Conservation (phyloP, 2,888 invertebrate genomes). For the Maniola hyperantus region DNA sequence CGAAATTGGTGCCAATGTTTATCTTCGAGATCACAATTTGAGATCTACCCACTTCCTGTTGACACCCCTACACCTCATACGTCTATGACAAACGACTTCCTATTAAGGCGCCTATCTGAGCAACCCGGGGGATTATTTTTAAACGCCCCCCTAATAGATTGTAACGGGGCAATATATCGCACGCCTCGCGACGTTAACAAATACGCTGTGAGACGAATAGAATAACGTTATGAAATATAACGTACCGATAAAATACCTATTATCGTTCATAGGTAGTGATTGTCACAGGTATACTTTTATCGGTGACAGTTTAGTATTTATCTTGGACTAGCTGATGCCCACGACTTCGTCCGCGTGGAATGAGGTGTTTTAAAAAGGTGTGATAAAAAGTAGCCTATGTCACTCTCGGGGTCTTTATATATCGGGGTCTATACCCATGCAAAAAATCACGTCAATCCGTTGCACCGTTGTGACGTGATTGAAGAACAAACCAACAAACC, state of each 20-base stretch:
- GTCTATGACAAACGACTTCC: conserved; percentile 47
- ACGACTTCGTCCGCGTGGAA: no score
- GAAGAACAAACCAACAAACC: no score
- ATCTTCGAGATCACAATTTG: neutral
- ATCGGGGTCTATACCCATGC: no score
- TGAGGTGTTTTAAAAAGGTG: no score
- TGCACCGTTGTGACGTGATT: no score
- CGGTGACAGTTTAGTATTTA: no score
- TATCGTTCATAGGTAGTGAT: neutral
- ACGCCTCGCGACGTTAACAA: conserved; percentile 38
- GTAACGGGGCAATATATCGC: conserved; percentile 44
- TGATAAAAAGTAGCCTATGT: no score
- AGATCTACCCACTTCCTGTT: neutral
- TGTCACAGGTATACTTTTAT: neutral
- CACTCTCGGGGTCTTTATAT: no score
- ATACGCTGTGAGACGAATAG: conserved; percentile 28
- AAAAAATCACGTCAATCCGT: no score
- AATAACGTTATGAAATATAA: conserved; percentile 26
- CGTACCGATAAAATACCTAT: conserved; percentile 1
- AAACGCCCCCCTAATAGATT: conserved; percentile 46
- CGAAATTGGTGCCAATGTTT: neutral
- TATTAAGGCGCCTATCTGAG: conserved; percentile 50
- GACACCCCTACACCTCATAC: conserved; percentile 21
- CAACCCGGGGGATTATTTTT: conserved; percentile 46
- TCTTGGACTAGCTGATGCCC: no score